Evolutionary conservation across 2,888 invertebrate species (phyloP).

Genomic region (Pomacea canaliculata): DNA sequence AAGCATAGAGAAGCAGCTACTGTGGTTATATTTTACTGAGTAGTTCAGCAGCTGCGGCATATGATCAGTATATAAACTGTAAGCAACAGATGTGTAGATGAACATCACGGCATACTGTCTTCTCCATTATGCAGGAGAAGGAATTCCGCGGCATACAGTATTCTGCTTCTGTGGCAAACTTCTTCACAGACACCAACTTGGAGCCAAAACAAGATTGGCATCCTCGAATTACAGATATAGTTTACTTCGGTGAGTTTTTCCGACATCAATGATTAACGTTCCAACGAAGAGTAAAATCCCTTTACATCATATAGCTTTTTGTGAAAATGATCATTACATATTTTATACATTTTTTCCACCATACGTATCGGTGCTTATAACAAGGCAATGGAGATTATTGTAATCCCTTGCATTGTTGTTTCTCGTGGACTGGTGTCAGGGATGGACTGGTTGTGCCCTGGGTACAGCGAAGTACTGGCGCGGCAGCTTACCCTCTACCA

Average conservation of each 20-base stretch:
- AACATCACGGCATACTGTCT: no score
- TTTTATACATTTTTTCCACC: background rate
- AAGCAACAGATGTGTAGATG: no score
- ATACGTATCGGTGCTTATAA: background rate
- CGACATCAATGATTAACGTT: no score
- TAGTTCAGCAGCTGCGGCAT: no score
- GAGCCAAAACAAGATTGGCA: constrained; percentile 48
- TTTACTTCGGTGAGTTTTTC: constrained; percentile 46
- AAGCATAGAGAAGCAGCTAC: no score
- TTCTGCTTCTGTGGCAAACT: constrained; percentile 48
- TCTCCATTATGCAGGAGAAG: constrained; percentile 19
- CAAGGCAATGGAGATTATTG: no score
- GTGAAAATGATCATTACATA: background rate
- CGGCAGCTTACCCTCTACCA: constrained; percentile 41
- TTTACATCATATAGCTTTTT: no score
- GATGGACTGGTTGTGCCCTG: constrained; percentile 58
- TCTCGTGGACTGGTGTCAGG: constrained; percentile 30
- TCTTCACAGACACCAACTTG: constrained; percentile 48
- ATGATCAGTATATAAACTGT: no score
- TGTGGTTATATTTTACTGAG: no score
- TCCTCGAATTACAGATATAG: constrained; percentile 47
- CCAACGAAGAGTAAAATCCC: no score
- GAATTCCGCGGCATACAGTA: constrained; percentile 51
- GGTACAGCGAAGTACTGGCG: constrained; percentile 43
- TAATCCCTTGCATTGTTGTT: no score